A percentile compares a stretch with the other conserved stretches of the same genome.
Evolutionary conservation across 2,113 vertebrate species (phyloP).

Genomic region (Thymallus thymallus): DNA sequence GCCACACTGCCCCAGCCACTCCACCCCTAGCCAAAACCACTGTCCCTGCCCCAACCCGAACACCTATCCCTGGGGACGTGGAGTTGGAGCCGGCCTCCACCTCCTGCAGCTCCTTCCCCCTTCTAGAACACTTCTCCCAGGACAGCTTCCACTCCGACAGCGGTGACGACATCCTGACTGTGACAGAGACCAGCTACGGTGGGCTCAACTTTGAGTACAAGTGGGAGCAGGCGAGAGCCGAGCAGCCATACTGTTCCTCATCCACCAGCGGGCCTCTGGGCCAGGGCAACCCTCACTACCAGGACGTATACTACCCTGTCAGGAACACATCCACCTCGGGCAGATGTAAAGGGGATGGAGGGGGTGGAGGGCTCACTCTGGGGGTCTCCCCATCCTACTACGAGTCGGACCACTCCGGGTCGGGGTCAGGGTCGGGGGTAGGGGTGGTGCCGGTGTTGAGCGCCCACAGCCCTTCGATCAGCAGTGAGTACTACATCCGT

Average conservation of each 20-base stretch:
- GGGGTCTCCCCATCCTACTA: conserved; percentile 83
- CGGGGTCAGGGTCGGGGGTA: no score
- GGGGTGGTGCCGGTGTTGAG: conserved; percentile 91
- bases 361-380: conserved; percentile 61
- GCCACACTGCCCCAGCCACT: conserved; percentile 53
- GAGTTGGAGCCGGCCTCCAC: conserved; percentile 78
- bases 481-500: conserved; percentile 95
- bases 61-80: conserved; percentile 34
- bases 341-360: conserved; percentile 63
- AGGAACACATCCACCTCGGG: conserved; percentile 47
- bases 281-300: conserved; percentile 79
- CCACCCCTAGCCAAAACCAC: conserved; percentile 46
- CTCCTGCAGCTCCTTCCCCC: conserved; percentile 86
- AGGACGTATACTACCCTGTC: conserved; percentile 83
- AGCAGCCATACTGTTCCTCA: conserved; percentile 77
- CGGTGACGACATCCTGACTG: conserved; percentile 90
- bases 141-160: conserved; percentile 86
- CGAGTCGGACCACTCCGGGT: conserved; percentile 75
- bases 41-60: conserved; percentile 8
- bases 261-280: conserved; percentile 76
- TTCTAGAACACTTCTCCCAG: conserved; percentile 88
- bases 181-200: conserved; percentile 92
- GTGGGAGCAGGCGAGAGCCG: conserved; percentile 85
- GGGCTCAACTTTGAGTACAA: conserved; percentile 98
- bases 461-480: conserved; percentile 91